These are phyloP conservation scores for Grapholita molesta DNA, from an alignment of 1,140 invertebrate species.

Conservation along the genomic window DNA sequence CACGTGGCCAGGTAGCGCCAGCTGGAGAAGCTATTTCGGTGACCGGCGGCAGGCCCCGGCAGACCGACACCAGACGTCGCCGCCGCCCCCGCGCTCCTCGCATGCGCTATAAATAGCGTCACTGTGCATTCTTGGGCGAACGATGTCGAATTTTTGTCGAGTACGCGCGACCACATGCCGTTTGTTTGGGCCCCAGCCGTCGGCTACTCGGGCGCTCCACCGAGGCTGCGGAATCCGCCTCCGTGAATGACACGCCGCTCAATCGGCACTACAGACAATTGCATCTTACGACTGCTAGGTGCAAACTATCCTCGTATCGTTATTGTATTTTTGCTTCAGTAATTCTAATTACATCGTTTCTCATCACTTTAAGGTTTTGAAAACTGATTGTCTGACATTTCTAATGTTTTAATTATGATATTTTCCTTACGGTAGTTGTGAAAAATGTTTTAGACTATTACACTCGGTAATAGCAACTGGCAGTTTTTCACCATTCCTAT, in stretches of 20 bases:
- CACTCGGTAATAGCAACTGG: too few species aligned
- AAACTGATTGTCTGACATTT: too few species aligned
- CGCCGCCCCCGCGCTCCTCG: conserved; percentile 71
- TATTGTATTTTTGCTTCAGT: not conserved
- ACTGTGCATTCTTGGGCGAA: conserved; percentile 77
- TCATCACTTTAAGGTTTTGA: too few species aligned
- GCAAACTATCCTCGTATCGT: not conserved
- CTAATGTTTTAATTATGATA: too few species aligned
- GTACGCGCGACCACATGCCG: conserved; percentile 71
- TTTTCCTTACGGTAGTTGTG: too few species aligned
- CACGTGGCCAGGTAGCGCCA: conserved; percentile 74
- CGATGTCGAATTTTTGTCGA: conserved; percentile 77
- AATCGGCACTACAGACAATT: conserved; percentile 1
- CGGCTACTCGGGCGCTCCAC: conserved; percentile 41
- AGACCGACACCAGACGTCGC: conserved; percentile 76
- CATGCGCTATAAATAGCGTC: conserved; percentile 69
- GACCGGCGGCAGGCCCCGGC: conserved; percentile 68
- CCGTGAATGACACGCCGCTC: not conserved
- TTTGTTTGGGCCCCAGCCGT: conserved; percentile 67
- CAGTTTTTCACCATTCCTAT: too few species aligned
- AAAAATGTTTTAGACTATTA: too few species aligned
- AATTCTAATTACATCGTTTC: not conserved
- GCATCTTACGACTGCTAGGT: not conserved
- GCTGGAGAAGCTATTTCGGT: conserved; percentile 75
- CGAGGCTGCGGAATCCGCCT: conserved; percentile 23